Percentiles rank a stretch among this genome's conserved stretches.
Evolutionary conservation across 2,113 vertebrate species (phyloP).

Genomic region (Saimiri boliviensis): DNA sequence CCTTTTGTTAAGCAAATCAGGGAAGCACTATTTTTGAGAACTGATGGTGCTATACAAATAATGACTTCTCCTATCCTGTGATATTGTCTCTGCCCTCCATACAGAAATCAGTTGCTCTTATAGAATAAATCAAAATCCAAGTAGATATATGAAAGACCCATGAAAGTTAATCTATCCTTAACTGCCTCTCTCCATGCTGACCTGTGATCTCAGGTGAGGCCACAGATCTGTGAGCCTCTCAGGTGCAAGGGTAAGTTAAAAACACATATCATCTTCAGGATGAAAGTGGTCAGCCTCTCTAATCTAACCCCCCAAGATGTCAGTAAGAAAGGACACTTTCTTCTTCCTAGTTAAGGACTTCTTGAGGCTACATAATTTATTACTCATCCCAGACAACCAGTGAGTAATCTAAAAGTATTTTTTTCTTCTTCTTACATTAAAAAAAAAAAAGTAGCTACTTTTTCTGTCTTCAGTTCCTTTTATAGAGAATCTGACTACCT

Average conservation of each 20-base stretch:
- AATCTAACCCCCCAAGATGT: not conserved
- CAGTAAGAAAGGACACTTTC: not conserved
- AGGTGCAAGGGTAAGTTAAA: not conserved
- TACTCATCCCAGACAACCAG: not conserved
- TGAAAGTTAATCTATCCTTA: not conserved
- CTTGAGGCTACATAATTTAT: not conserved
- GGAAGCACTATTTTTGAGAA: not conserved
- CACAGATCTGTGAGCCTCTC: not conserved
- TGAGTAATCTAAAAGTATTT: slow-evolving; percentile 6
- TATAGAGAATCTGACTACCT: not conserved
- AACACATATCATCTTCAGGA: not conserved
- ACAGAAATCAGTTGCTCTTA: not conserved
- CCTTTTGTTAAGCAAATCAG: not conserved
- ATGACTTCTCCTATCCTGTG: not conserved
- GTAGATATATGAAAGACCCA: not conserved
- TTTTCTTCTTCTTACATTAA: not conserved
- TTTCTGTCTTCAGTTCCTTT: slow-evolving; percentile 18
- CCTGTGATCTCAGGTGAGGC: not conserved
- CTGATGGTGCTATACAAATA: not conserved
- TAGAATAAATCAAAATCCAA: slow-evolving; percentile 19
- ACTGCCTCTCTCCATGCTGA: not conserved
- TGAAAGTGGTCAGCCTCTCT: not conserved
- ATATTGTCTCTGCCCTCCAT: not conserved
- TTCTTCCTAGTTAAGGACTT: not conserved
- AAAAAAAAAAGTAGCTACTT: not conserved